These are phyloP conservation scores for Metellina segmentata DNA, from an alignment of 2,888 invertebrate genomes.

Conservation along the genomic window DNA sequence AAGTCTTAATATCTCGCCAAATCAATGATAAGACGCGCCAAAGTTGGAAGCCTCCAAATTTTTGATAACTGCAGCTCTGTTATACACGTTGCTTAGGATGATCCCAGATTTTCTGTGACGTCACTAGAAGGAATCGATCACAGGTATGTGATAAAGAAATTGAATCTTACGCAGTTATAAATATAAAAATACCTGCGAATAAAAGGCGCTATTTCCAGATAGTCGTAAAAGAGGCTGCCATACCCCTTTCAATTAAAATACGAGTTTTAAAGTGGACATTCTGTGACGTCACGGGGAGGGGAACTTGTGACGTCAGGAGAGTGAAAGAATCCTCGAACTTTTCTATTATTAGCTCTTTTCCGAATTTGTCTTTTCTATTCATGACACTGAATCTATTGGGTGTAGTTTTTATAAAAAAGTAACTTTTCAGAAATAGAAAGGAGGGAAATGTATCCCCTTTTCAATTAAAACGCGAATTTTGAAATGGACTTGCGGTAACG, in stretches of 20 bases:
- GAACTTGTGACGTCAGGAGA: constrained; percentile 30
- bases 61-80: constrained; percentile 13
- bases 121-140: constrained; percentile 55
- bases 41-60: neutral
- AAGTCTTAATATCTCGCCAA: neutral
- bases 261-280: constrained; percentile 24
- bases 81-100: constrained; percentile 2
- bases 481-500: neutral
- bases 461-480: neutral
- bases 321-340: neutral
- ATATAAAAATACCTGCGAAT: constrained; percentile 36
- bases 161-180: constrained; percentile 4
- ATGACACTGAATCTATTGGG: neutral
- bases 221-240: constrained; percentile 25
- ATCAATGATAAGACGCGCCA: neutral
- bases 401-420: neutral
- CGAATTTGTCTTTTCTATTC: neutral
- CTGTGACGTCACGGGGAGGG: constrained; percentile 34
- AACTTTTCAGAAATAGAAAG: constrained; percentile 13
- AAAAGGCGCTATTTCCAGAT: constrained; percentile 52
- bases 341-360: constrained; percentile 38
- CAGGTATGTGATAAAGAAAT: constrained; percentile 20
- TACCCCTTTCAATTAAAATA: constrained; percentile 55
- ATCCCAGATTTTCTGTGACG: constrained; percentile 57
- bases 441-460: neutral